A percentile compares a stretch with the other conserved stretches of the same genome.
Conservation (phyloP, 2,888 invertebrate genomes). For the Diaperis boleti region DNA sequence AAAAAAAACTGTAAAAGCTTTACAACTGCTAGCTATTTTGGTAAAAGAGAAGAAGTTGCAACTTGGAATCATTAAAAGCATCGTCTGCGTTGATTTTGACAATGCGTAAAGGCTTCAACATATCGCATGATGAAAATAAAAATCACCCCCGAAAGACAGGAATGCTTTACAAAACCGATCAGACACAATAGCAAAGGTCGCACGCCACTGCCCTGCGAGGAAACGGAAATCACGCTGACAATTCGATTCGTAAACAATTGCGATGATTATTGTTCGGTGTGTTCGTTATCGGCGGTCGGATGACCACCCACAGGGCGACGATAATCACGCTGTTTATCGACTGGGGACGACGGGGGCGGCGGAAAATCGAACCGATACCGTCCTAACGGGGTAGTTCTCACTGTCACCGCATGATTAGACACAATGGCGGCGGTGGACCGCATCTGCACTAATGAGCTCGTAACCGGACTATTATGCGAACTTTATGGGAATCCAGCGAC, state of each 20-base stretch:
- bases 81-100: too few species aligned
- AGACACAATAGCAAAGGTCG: too few species aligned
- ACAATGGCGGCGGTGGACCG: not conserved
- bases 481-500: too few species aligned
- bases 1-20: too few species aligned
- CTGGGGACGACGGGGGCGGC: too few species aligned
- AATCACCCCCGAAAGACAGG: too few species aligned
- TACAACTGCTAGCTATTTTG: too few species aligned
- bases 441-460: not conserved
- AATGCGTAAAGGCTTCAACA: too few species aligned
- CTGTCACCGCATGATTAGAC: conserved; percentile 18
- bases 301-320: conserved; percentile 4
- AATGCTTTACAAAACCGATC: too few species aligned
- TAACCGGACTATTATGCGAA: not conserved
- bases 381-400: conserved; percentile 9
- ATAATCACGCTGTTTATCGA: conserved; percentile 30
- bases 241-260: conserved; percentile 32
- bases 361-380: conserved; percentile 12
- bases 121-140: too few species aligned
- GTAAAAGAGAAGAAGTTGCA: too few species aligned
- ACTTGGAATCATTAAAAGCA: too few species aligned
- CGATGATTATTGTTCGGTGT: conserved; percentile 32
- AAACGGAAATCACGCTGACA: conserved; percentile 17
- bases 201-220: conserved; percentile 7
- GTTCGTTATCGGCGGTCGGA: conserved; percentile 21